Conservation (phyloP, 2,113 vertebrate genomes). For the Actenoides hombroni region DNA sequence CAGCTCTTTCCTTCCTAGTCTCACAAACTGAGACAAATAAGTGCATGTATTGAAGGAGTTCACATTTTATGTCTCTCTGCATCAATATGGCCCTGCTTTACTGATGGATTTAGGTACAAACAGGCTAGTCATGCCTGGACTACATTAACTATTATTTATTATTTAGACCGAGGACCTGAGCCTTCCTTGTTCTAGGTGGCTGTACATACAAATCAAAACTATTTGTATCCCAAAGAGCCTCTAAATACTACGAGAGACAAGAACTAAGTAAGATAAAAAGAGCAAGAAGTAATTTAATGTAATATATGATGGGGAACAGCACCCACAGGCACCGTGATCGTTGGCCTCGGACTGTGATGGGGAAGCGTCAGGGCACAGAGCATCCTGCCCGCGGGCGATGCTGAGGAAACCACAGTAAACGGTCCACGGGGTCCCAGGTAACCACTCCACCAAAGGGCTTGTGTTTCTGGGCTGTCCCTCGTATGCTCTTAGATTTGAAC, state of each 20-base stretch:
- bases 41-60: conserved; percentile 37
- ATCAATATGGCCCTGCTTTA: conserved; percentile 20
- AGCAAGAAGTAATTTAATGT: background rate
- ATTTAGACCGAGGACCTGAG: background rate
- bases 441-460: background rate
- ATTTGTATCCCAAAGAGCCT: background rate
- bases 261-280: background rate
- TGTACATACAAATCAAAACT: background rate
- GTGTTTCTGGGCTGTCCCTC: background rate
- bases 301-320: background rate
- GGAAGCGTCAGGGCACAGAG: background rate
- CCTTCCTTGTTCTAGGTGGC: background rate
- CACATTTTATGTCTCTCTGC: conserved; percentile 50
- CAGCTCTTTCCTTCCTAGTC: conserved; percentile 46
- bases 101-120: conserved; percentile 40
- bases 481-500: background rate
- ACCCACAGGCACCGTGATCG: rapidly evolving
- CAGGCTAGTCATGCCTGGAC: background rate
- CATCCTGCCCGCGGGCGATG: rapidly evolving
- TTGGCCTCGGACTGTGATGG: background rate
- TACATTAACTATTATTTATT: conserved; percentile 30
- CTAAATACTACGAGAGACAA: background rate
- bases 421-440: background rate
- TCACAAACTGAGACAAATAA: conserved; percentile 50
- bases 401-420: background rate